Conservation (phyloP, 2,113 vertebrate genomes). For the Chitala chitala region DNA sequence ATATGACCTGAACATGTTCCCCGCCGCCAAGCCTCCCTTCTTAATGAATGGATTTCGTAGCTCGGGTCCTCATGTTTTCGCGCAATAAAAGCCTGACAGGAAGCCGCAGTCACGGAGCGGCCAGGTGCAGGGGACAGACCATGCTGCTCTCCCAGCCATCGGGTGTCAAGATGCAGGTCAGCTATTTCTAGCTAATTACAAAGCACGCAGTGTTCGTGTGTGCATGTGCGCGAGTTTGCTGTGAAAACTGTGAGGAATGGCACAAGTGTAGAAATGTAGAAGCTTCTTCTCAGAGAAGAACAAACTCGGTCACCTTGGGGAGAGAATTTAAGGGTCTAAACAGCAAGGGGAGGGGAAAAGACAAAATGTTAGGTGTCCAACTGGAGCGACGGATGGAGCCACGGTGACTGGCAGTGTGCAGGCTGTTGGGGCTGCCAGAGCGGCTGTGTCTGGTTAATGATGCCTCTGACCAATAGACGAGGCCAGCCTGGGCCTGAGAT, state of each 20-base stretch:
- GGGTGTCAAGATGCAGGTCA: not conserved
- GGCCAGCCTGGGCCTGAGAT: slow-evolving; percentile 54
- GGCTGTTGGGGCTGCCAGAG: slow-evolving; percentile 6
- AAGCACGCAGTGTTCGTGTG: not conserved
- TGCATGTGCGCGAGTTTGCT: too few relatives aligned
- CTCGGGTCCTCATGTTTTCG: slow-evolving; percentile 39
- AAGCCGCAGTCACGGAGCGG: not conserved
- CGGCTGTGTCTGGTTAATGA: slow-evolving; percentile 59
- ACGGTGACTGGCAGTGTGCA: not conserved
- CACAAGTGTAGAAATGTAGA: not conserved
- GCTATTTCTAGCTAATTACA: not conserved
- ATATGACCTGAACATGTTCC: slow-evolving; percentile 33
- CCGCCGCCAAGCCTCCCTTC: not conserved
- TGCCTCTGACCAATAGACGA: slow-evolving; percentile 55
- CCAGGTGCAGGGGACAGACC: not conserved
- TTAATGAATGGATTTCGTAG: slow-evolving; percentile 44
- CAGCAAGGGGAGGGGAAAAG: not conserved
- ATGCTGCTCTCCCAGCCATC: not conserved
- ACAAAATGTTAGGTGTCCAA: not conserved
- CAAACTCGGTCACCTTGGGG: too few relatives aligned
- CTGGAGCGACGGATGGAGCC: too few relatives aligned
- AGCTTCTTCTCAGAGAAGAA: not conserved
- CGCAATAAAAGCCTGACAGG: slow-evolving; percentile 26
- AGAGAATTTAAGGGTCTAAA: not conserved
- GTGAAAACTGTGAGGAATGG: too few relatives aligned